A percentile compares a stretch with the other conserved stretches of the same genome.
Conservation (phyloP, 1,140 invertebrate species). For the Aphidius ervi region DNA sequence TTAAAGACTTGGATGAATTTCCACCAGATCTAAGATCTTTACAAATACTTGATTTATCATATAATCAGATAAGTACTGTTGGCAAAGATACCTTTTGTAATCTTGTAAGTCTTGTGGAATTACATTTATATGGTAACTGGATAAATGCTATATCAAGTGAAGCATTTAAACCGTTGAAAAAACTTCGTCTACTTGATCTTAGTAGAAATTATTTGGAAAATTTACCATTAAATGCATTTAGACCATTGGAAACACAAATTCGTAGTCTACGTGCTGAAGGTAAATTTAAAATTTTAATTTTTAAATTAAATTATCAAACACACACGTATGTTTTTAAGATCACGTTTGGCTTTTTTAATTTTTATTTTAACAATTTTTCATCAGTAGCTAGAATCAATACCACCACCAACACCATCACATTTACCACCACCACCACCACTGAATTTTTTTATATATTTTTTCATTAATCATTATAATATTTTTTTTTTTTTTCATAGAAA, state of each 20-base stretch:
- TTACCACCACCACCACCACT: not conserved
- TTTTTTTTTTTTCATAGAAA: conserved; percentile 61
- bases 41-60: conserved; percentile 76
- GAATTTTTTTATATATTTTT: not conserved
- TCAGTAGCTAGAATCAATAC: not conserved
- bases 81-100: conserved; percentile 72
- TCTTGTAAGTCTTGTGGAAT: conserved; percentile 68
- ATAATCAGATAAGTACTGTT: conserved; percentile 76
- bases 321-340: not conserved
- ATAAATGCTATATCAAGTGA: conserved; percentile 74
- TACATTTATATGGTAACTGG: conserved; percentile 79
- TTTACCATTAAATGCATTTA: conserved; percentile 71
- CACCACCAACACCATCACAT: not conserved
- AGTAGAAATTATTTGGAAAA: conserved; percentile 80
- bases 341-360: not conserved
- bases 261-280: conserved; percentile 72
- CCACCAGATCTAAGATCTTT: conserved; percentile 71
- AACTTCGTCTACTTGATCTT: conserved; percentile 74
- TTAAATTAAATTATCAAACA: not conserved
- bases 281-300: conserved; percentile 44
- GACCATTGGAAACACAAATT: conserved; percentile 75
- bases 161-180: conserved; percentile 74
- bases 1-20: conserved; percentile 81
- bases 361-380: not conserved
- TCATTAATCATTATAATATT: not conserved